Conservation (phyloP, 2,888 invertebrate genomes). For the Patella depressa region DNA sequence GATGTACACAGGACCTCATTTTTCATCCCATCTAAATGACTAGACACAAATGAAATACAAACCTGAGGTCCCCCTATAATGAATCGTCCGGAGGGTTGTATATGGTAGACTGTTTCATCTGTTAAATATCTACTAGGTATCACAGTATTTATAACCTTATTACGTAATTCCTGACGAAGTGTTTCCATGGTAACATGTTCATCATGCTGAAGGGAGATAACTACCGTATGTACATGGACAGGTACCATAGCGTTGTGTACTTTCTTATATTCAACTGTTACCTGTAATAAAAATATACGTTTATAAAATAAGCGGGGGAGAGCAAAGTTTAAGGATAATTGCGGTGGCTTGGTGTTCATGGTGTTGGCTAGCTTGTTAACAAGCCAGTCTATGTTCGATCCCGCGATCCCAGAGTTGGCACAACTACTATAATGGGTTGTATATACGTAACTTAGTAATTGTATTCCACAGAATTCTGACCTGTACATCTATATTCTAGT, state of each 20-base stretch:
- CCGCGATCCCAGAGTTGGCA: no score
- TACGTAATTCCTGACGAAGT: constrained; percentile 85
- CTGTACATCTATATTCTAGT: no score
- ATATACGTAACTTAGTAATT: no score
- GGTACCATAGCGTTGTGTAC: constrained; percentile 94
- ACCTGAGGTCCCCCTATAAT: constrained; percentile 97
- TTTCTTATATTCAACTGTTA: constrained; percentile 94
- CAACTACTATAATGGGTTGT: no score
- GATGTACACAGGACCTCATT: no score
- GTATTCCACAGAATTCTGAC: no score
- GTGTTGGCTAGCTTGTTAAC: no score
- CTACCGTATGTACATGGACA: constrained; percentile 94
- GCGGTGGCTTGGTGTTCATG: no score
- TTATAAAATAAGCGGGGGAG: no score
- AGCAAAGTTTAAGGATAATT: not conserved
- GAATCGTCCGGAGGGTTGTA: constrained; percentile 96
- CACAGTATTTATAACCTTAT: constrained; percentile 90
- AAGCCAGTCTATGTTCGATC: no score
- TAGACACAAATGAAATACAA: constrained; percentile 39
- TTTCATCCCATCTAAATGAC: no score
- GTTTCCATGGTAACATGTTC: constrained; percentile 89
- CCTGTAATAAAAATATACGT: constrained; percentile 75
- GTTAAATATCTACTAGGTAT: constrained; percentile 91
- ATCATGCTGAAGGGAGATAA: constrained; percentile 95
- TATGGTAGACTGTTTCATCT: constrained; percentile 90